phyloP scores from a whole-genome alignment of 2,113 vertebrate species.

The Hepsetus odoe region DNA sequence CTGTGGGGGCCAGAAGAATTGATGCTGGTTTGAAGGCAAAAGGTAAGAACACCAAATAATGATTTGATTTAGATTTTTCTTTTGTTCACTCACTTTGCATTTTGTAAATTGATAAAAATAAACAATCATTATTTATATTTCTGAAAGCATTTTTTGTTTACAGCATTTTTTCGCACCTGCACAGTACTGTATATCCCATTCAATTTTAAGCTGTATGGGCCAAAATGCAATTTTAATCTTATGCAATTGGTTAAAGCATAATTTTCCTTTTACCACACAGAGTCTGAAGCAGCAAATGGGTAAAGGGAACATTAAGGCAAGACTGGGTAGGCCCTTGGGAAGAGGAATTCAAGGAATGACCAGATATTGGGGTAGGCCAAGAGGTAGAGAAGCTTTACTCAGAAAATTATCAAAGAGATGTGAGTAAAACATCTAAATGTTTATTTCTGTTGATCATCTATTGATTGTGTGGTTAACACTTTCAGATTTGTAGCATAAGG shows the following conservation, averaged over 20 bases:
- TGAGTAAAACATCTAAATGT: constrained; percentile 53
- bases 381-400: constrained; percentile 69
- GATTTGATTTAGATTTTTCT: too few relatives aligned
- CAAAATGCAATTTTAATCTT: too few relatives aligned
- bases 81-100: too few relatives aligned
- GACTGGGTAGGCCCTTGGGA: constrained; percentile 78
- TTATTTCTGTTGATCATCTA: background rate
- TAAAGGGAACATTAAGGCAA: constrained; percentile 84
- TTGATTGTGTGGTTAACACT: background rate
- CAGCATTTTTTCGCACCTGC: too few relatives aligned
- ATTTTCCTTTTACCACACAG: constrained; percentile 65
- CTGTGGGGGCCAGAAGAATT: too few relatives aligned
- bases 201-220: too few relatives aligned
- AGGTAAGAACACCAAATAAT: too few relatives aligned
- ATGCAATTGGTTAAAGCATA: background rate
- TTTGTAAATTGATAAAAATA: too few relatives aligned
- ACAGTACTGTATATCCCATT: too few relatives aligned
- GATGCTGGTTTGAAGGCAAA: too few relatives aligned
- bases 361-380: constrained; percentile 75
- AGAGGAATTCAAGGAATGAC: constrained; percentile 74
- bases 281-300: constrained; percentile 84
- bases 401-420: constrained; percentile 76
- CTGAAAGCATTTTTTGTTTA: too few relatives aligned
- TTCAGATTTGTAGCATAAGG: background rate
- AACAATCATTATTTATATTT: too few relatives aligned